Base-by-base conservation (phyloP, 30 jellyfish, hydroid and myxozoan genomes). In the Catostylus mosaicus region DNA sequence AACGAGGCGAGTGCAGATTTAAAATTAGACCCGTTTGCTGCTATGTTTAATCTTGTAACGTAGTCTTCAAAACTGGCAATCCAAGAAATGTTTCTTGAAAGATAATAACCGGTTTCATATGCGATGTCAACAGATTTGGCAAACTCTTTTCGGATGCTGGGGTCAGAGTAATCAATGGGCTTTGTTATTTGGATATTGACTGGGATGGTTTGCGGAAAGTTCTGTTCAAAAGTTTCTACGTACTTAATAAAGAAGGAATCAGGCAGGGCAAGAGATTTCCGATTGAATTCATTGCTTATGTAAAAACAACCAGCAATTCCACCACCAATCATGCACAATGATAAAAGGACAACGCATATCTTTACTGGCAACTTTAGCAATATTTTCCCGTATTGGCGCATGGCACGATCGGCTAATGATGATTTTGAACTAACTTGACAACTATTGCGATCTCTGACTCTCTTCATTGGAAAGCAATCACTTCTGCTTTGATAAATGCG, bases 241-340 rank as follows among this genome's bases (percentile, higher is more conserved):
- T 73, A 89, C 22, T 75, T 29, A 10, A 51, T n/a, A 36, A 48
- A 76, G 24, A 50, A 37, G 2, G 88, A 60, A 34, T 32, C 88
- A 6, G 64, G 67, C 70, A 52, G 27, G 2, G 82, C 82, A 37
- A 84, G 62, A 20, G 62, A 22, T 40, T 46, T 33, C 54, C 82
- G 56, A 37, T 43, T 65, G 66, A 84, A 84, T 16, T 40, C 60
- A 33, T 61, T 40, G 22, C 45, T 47, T 10, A 84, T 56, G 64
- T 84, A 36, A 0, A 73, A 22, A 48, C 83, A 72, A 23, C 88
- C 87, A 34, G 19, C 56, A 31, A 84, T 73, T 12, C 94, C 94
- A 14, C 67, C 33, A n/a, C 52, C 94, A 30, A 72, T 32, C 61
- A 84, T 40, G 8, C 65, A 77, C 54, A 72, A 22, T 30, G 94